A percentile compares a stretch with the other conserved stretches of the same genome.
phyloP scores from a whole-genome alignment of 2,888 invertebrate species.

The Rhamphomyia laevipes region DNA sequence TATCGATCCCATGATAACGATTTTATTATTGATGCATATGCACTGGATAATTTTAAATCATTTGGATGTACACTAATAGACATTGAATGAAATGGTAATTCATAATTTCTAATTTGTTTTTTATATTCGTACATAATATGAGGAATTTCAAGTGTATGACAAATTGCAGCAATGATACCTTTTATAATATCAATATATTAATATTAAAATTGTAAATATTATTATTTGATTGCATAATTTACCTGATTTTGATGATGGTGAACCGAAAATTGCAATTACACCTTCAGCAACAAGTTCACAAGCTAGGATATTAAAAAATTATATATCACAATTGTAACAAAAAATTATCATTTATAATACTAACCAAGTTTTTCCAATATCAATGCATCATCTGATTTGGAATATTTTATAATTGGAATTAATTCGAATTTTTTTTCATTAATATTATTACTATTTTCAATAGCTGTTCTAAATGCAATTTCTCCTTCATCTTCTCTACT shows the following conservation, averaged over 20 bases:
- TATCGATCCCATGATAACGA: slow-evolving; percentile 69
- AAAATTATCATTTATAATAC: not conserved
- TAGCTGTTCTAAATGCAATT: slow-evolving; percentile 45
- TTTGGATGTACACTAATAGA: slow-evolving; percentile 62
- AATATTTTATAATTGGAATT: slow-evolving; percentile 27
- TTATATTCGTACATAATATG: slow-evolving; percentile 52
- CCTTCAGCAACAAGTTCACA: slow-evolving; percentile 52
- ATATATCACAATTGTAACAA: slow-evolving; percentile 1
- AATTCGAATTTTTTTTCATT: slow-evolving; percentile 31
- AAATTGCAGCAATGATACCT: slow-evolving; percentile 42
- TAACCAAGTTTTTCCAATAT: slow-evolving; percentile 32
- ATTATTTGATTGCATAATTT: slow-evolving; percentile 11
- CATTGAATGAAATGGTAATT: slow-evolving; percentile 39
- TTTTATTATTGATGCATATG: slow-evolving; percentile 59
- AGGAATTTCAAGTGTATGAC: slow-evolving; percentile 51
- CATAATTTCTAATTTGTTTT: slow-evolving; percentile 36
- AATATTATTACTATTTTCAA: slow-evolving; percentile 24
- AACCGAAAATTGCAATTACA: slow-evolving; percentile 64
- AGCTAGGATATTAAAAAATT: slow-evolving; percentile 39
- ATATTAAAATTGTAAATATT: not conserved
- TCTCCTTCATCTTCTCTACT: slow-evolving; percentile 43
- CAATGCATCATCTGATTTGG: slow-evolving; percentile 31
- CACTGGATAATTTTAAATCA: slow-evolving; percentile 49
- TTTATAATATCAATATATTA: slow-evolving; percentile 1
- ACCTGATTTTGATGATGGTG: slow-evolving; percentile 33